Evolutionary conservation across 2,797 vertebrate genomes (phyloP), one percentile per base, ranked within the genome.

Genomic region (Cyprinodon diabolis): DNA sequence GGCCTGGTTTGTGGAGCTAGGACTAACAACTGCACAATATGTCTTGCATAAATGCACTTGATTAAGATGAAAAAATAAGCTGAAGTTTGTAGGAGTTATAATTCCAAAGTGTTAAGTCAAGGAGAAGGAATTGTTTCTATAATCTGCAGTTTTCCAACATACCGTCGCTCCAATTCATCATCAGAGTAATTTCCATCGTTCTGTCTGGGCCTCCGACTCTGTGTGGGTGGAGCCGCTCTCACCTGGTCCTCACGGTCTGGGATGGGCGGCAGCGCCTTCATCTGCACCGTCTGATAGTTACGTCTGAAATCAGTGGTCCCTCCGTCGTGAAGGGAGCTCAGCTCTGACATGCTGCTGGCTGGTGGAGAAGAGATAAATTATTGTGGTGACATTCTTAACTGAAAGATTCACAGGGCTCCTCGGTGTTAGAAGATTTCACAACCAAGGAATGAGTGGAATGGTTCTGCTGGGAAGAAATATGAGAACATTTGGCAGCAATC

Each of bases 321-420:
- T 0, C 95, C 96, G 0, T 96, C 95, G 25, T 98, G 98, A 81
- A 98, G 93, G 3, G 97, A 99, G 90, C 97, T 98, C 80, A 99
- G 95, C 87, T 99, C 97, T 6, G 97, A 99, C n/a, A 99, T 81
- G 90, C 96, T 98, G 74, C 95, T 95, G 70, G 93, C 95, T 95
- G 93, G 83, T 65, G 66, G 78, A 60, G 87, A 35, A 84, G 62
- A 75, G 35, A 88, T 1, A 72, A 77, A 43, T 43, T 40, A 69
- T 69, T 58, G 72, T 57, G n/a, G 49, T 23, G 45, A 68, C 55
- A 58, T 58, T 23, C 40, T 10, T 17, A 15, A 69, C 13, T n/a
- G 47, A 21, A 40, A 48, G 10, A 15, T 12, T 49, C 21, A 62
- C 30, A 12, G 45, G 25, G 30, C n/a, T 9, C 25, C 11, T 15